A percentile compares a stretch with the other conserved stretches of the same genome.
Conservation (phyloP, 2,113 vertebrate genomes). For the Gambusia affinis region DNA sequence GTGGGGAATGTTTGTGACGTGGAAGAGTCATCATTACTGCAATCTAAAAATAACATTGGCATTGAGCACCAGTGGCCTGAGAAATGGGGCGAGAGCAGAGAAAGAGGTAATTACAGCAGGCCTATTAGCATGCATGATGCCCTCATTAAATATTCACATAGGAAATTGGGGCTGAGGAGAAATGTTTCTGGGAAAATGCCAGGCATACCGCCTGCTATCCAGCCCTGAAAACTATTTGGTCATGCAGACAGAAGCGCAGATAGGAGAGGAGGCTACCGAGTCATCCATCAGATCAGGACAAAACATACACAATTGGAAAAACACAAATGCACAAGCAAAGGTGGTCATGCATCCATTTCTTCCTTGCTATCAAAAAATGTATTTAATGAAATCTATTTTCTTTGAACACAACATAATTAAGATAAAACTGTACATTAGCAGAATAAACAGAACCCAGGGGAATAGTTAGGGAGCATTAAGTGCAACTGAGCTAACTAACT, state of each 20-base stretch:
- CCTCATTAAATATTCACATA: conserved; percentile 81
- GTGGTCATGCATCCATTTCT: conserved; percentile 4
- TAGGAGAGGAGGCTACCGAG: conserved; percentile 13
- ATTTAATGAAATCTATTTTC: conserved; percentile 12
- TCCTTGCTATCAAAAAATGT: background rate
- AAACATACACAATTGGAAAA: conserved; percentile 5
- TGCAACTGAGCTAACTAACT: conserved; percentile 33
- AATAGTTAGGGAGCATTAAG: conserved; percentile 61
- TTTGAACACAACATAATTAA: conserved; percentile 22
- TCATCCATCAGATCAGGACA: conserved; percentile 18
- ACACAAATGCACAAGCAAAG: background rate
- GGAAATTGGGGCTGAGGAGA: conserved; percentile 64
- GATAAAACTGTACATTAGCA: conserved; percentile 45
- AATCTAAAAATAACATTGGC: conserved; percentile 82
- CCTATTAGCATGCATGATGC: conserved; percentile 72
- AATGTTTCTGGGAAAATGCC: conserved; percentile 61
- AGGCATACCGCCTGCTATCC: conserved; percentile 49
- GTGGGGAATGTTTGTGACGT: conserved; percentile 57
- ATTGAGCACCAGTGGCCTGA: conserved; percentile 58
- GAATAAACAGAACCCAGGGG: conserved; percentile 49
- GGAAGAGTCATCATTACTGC: conserved; percentile 71
- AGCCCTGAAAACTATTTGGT: conserved; percentile 45
- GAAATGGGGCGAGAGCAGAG: conserved; percentile 64
- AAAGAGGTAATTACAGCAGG: conserved; percentile 74
- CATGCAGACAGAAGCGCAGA: conserved; percentile 32